Evolutionary conservation across 2,113 vertebrate genomes (phyloP).

Genomic region (Lampris incognitus): DNA sequence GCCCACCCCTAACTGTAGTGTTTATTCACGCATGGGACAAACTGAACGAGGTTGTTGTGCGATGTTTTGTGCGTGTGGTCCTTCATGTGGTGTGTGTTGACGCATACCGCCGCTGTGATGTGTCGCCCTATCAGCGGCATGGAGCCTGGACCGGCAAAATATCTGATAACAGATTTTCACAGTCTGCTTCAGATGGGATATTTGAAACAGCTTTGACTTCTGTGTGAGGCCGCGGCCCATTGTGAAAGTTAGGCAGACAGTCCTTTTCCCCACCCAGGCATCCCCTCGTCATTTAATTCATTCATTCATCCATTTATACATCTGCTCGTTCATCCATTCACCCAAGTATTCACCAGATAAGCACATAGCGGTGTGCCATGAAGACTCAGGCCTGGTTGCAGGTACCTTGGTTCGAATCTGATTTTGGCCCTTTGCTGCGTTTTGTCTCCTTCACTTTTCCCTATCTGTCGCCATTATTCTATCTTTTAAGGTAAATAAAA

Average conservation of each 20-base stretch:
- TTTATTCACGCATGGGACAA: slow-evolving; percentile 32
- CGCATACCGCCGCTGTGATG: slow-evolving; percentile 14
- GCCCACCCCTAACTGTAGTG: neutral
- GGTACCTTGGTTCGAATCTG: no score
- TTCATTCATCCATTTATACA: neutral
- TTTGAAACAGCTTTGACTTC: neutral
- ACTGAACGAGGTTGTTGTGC: slow-evolving; percentile 13
- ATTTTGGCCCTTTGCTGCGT: no score
- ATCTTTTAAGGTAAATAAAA: no score
- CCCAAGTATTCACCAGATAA: neutral
- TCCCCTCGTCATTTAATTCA: no score
- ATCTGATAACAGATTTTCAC: slow-evolving; percentile 45
- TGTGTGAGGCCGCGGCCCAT: slow-evolving; percentile 3
- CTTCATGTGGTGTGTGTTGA: slow-evolving; percentile 9
- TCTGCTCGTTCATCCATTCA: neutral
- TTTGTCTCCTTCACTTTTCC: no score
- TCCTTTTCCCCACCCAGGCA: neutral
- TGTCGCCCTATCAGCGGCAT: slow-evolving; percentile 23
- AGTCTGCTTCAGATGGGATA: slow-evolving; percentile 16
- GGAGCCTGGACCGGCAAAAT: slow-evolving; percentile 18
- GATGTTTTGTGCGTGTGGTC: slow-evolving; percentile 12
- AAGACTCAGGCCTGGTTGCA: no score
- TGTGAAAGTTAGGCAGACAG: slow-evolving; percentile 5
- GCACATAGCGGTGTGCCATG: no score
- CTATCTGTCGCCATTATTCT: no score